A percentile compares a stretch with the other conserved stretches of the same genome.
These are phyloP conservation scores for Hydrozoanthus gracilis DNA, from an alignment of 92 coral and sea anemone genomes.

Conservation along the genomic window DNA sequence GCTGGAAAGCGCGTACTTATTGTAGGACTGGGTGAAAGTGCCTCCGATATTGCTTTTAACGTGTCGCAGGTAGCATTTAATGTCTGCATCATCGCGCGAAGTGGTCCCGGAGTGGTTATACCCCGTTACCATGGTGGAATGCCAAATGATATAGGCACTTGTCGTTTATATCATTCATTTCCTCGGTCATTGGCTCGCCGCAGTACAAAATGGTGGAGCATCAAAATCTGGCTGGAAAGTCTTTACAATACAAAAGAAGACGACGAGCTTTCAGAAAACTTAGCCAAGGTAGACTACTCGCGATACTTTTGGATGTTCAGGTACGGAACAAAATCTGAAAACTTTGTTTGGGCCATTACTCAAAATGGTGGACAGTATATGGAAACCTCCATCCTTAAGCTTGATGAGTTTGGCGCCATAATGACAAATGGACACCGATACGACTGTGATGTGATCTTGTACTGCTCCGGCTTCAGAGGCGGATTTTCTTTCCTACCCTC, in stretches of 20 bases:
- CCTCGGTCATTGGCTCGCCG: not conserved
- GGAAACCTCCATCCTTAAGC: conserved; percentile 19
- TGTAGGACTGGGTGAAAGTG: conserved; percentile 41
- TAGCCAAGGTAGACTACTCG: not conserved
- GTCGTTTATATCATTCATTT: not conserved
- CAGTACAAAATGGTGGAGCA: not conserved
- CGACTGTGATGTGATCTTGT: conserved; percentile 14
- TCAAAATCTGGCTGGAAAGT: conserved; percentile 31
- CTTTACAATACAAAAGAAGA: conserved; percentile 18
- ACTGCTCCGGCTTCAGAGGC: conserved; percentile 9
- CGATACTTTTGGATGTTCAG: conserved; percentile 14
- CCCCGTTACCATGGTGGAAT: conserved; percentile 24
- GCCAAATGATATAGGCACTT: conserved; percentile 19
- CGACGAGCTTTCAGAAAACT: not conserved
- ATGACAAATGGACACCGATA: conserved; percentile 21
- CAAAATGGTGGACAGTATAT: conserved; percentile 17
- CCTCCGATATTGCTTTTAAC: conserved; percentile 28
- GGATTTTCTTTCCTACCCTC: conserved; percentile 21
- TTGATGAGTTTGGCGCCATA: conserved; percentile 31
- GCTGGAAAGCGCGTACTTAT: conserved; percentile 22
- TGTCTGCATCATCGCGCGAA: conserved; percentile 20
- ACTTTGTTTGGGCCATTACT: not conserved
- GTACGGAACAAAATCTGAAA: conserved; percentile 23
- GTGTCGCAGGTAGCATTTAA: conserved; percentile 39
- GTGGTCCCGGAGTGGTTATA: conserved; percentile 14